Percentiles rank a stretch among this genome's conserved stretches.
phyloP scores from a whole-genome alignment of 2,797 vertebrate species.

The Pangasius larnaudii region DNA sequence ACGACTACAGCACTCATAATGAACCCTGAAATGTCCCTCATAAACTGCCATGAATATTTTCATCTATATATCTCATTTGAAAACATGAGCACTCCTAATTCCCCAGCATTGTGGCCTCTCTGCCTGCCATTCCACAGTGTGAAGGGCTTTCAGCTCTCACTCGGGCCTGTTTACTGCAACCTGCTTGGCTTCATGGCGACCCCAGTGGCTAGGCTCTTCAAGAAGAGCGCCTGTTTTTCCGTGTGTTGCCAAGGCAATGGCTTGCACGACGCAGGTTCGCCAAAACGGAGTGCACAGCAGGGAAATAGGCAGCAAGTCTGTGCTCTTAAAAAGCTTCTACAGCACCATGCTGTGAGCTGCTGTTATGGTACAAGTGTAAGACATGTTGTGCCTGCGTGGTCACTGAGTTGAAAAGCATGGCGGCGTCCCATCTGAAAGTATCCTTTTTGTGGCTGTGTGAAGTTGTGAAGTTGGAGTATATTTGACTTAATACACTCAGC shows the following conservation, averaged over 20 bases:
- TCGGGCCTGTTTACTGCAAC: constrained; percentile 74
- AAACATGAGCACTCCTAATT: constrained; percentile 58
- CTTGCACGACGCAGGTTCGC: constrained; percentile 69
- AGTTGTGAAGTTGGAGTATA: constrained; percentile 10
- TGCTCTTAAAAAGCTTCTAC: constrained; percentile 41
- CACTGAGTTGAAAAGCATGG: constrained; percentile 16
- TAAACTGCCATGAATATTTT: constrained; percentile 66
- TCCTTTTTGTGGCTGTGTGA: constrained; percentile 3
- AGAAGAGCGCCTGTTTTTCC: constrained; percentile 71
- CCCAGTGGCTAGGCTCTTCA: constrained; percentile 73
- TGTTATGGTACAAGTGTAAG: constrained; percentile 26
- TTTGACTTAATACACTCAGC: not conserved
- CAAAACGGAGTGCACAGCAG: constrained; percentile 49
- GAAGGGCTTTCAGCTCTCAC: constrained; percentile 72
- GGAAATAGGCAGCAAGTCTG: constrained; percentile 48
- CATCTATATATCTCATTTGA: constrained; percentile 46
- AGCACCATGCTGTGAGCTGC: constrained; percentile 21
- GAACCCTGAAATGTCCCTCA: constrained; percentile 51
- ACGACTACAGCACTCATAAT: not conserved
- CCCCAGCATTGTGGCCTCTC: constrained; percentile 61
- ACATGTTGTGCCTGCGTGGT: constrained; percentile 33
- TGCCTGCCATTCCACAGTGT: constrained; percentile 64
- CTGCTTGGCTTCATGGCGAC: constrained; percentile 74
- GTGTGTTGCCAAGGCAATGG: constrained; percentile 77
- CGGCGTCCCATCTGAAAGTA: constrained; percentile 22